Evolutionary conservation across 2,113 vertebrate genomes (phyloP).

Genomic region (Amblyopsis rosae): DNA sequence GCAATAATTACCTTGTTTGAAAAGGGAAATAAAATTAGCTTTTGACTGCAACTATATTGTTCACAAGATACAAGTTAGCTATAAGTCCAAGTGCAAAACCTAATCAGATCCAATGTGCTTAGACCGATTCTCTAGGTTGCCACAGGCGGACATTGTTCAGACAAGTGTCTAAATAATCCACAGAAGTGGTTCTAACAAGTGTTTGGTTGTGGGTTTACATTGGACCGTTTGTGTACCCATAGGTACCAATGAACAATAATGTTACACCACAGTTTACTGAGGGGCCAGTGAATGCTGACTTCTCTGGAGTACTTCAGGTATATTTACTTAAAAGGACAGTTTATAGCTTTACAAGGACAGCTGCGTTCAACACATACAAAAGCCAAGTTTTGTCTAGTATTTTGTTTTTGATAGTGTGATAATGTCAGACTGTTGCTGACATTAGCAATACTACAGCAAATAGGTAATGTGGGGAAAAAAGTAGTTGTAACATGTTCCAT

Average conservation of each 20-base stretch:
- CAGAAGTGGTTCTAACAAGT: neutral
- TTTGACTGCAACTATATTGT: neutral
- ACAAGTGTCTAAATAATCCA: neutral
- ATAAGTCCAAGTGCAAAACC: neutral
- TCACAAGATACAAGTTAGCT: neutral
- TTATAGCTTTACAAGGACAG: conserved; percentile 8
- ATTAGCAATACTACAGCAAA: neutral
- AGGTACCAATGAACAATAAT: conserved; percentile 86
- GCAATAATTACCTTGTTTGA: neutral
- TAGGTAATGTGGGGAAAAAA: neutral
- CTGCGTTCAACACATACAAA: neutral
- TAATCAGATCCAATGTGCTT: neutral
- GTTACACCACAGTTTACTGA: conserved; percentile 86
- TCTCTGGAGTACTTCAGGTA: conserved; percentile 90
- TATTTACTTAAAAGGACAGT: conserved; percentile 14
- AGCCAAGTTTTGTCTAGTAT: neutral
- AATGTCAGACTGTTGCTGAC: neutral
- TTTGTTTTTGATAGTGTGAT: conserved; percentile 3
- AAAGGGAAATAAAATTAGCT: neutral
- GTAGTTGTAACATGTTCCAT: too few relatives aligned
- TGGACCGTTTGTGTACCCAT: conserved; percentile 29
- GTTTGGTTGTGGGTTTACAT: conserved; percentile 7
- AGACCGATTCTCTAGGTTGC: neutral
- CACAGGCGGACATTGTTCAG: neutral
- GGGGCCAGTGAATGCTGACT: conserved; percentile 85